A percentile compares a stretch with the other conserved stretches of the same genome.
Evolutionary conservation across 1,140 invertebrate species (phyloP).

Genomic region (Trachelipus rathkii): DNA sequence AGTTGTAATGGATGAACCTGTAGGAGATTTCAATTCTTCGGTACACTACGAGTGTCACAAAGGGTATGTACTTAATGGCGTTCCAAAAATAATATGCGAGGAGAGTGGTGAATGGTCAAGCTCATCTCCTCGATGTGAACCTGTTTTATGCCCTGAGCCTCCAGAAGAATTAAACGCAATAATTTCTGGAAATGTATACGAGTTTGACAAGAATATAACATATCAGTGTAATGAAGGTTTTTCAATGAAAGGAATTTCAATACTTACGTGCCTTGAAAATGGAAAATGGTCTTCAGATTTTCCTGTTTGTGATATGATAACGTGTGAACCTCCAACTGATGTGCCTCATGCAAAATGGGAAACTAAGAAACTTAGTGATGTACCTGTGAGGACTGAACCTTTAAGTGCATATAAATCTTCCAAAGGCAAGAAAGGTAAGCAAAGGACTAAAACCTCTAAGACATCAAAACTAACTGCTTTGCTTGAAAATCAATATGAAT

Average conservation of each 20-base stretch:
- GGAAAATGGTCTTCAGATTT: conserved; percentile 50
- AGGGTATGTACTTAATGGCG: conserved; percentile 52
- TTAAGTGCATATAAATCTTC: not conserved
- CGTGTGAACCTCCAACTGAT: conserved; percentile 40
- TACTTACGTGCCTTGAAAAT: conserved; percentile 49
- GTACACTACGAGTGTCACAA: conserved; percentile 49
- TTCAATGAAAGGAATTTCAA: conserved; percentile 48
- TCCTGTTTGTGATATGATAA: conserved; percentile 50
- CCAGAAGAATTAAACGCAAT: conserved; percentile 38
- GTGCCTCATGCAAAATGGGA: conserved; percentile 36
- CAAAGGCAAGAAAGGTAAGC: conserved; percentile 18
- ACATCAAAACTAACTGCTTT: conserved; percentile 31
- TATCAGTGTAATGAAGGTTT: conserved; percentile 52
- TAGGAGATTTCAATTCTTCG: conserved; percentile 34
- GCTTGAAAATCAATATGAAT: conserved; percentile 16
- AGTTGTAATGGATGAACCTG: conserved; percentile 31
- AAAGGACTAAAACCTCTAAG: conserved; percentile 24
- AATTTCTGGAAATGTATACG: conserved; percentile 37
- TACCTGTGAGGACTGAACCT: conserved; percentile 37
- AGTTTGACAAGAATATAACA: conserved; percentile 46
- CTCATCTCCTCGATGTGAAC: conserved; percentile 44
- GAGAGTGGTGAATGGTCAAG: conserved; percentile 52
- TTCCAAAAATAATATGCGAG: conserved; percentile 50
- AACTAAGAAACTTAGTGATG: conserved; percentile 34
- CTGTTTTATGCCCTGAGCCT: conserved; percentile 44